Percentiles rank a stretch among this genome's conserved stretches.
phyloP scores from a whole-genome alignment of 2,888 invertebrate species.

The Ormyrus labotus region DNA sequence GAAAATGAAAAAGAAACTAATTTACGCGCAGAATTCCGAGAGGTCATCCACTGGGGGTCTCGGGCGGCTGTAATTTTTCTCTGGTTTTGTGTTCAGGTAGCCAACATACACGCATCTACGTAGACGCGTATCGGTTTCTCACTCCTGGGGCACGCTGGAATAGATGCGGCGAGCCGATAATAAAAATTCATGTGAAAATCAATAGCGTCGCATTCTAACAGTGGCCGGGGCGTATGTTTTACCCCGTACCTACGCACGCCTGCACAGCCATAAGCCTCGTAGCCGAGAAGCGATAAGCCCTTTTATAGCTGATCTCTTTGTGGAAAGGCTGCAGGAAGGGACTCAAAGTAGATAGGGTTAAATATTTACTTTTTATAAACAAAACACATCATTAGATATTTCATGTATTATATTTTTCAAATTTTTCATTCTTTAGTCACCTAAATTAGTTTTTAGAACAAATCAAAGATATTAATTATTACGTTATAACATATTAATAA shows the following conservation, averaged over 20 bases:
- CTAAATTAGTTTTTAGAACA: no score
- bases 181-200: slow-evolving; percentile 59
- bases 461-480: no score
- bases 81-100: not conserved
- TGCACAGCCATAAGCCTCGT: slow-evolving; percentile 19
- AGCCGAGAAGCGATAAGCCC: slow-evolving; percentile 42
- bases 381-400: no score
- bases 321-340: not conserved
- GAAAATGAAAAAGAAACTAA: slow-evolving; percentile 27
- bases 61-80: no score
- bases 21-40: slow-evolving; percentile 12
- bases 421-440: no score
- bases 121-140: not conserved
- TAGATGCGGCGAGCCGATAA: slow-evolving; percentile 50
- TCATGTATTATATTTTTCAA: no score
- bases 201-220: slow-evolving; percentile 48
- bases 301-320: slow-evolving; percentile 49
- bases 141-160: not conserved
- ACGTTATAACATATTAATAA: no score
- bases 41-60: not conserved
- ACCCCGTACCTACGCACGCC: slow-evolving; percentile 33
- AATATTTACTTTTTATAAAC: no score
- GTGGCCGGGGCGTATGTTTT: not conserved
- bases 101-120: not conserved
- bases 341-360: not conserved